Conservation (phyloP, 2,113 vertebrate genomes). For the Thamnaconus septentrionalis region DNA sequence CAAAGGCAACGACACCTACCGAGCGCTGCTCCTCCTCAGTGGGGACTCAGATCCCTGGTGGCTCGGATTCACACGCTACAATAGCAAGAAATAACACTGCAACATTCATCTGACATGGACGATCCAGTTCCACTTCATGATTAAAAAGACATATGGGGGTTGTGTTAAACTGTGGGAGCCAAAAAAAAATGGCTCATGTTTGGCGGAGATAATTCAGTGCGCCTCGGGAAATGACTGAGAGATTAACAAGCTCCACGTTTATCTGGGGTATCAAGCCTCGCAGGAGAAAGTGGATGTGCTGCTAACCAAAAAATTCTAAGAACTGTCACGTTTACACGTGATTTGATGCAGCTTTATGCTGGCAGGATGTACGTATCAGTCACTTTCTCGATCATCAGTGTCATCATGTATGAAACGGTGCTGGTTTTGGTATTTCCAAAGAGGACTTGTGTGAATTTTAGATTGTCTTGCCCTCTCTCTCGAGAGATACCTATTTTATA, state of each 20-base stretch:
- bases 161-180: neutral
- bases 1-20: slow-evolving; percentile 29
- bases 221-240: slow-evolving; percentile 13
- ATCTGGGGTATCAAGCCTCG: slow-evolving; percentile 13
- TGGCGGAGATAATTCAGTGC: neutral
- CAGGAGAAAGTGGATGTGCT: slow-evolving; percentile 16
- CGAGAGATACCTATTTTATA: too few relatives aligned
- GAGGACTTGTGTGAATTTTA: too few relatives aligned
- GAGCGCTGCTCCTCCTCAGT: neutral
- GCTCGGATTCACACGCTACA: too few relatives aligned
- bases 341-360: slow-evolving; percentile 18
- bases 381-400: slow-evolving; percentile 18
- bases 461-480: too few relatives aligned
- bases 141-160: neutral
- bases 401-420: slow-evolving; percentile 8
- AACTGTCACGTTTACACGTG: slow-evolving; percentile 18
- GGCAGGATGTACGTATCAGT: slow-evolving; percentile 42
- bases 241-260: slow-evolving; percentile 29
- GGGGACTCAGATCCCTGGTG: too few relatives aligned
- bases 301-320: slow-evolving; percentile 22
- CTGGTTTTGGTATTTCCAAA: neutral
- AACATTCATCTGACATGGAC: neutral
- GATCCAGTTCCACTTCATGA: neutral
- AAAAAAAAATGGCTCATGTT: neutral
- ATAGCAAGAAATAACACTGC: neutral